Conservation (phyloP, 1,140 invertebrate genomes). For the Scylla paramamosain region DNA sequence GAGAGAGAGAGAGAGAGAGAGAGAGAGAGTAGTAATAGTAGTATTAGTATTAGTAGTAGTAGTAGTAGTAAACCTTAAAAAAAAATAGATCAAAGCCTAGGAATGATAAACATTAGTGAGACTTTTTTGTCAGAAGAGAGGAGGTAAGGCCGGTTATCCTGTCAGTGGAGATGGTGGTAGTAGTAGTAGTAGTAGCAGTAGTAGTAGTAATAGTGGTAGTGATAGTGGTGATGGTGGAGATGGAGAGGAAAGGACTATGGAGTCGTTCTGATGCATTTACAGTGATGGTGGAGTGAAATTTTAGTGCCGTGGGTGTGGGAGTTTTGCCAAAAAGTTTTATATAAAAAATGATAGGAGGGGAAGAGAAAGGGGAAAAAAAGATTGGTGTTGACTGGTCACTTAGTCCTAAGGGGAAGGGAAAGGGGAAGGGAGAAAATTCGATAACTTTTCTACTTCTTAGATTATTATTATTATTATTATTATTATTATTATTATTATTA, state of each 20-base stretch:
- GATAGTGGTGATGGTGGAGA: neutral
- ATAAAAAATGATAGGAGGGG: neutral
- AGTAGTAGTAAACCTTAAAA: too few species aligned
- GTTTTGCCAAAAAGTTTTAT: neutral
- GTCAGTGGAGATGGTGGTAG: neutral
- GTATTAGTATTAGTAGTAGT: too few species aligned
- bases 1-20: slow-evolving; percentile 29
- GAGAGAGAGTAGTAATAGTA: neutral
- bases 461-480: neutral
- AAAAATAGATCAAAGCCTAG: too few species aligned
- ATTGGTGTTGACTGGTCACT: neutral
- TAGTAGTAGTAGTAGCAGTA: neutral
- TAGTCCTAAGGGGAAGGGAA: neutral
- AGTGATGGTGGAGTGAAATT: neutral
- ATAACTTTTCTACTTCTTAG: neutral
- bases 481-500: neutral
- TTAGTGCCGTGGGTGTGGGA: neutral
- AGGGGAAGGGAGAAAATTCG: neutral
- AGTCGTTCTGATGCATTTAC: neutral
- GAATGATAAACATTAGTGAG: too few species aligned
- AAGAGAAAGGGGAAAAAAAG: neutral
- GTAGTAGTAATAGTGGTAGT: neutral
- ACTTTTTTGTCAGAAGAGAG: too few species aligned
- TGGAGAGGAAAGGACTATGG: neutral
- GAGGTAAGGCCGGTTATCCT: too few species aligned